phyloP scores from a whole-genome alignment of 2,113 vertebrate species.

The Pelusios castaneus region DNA sequence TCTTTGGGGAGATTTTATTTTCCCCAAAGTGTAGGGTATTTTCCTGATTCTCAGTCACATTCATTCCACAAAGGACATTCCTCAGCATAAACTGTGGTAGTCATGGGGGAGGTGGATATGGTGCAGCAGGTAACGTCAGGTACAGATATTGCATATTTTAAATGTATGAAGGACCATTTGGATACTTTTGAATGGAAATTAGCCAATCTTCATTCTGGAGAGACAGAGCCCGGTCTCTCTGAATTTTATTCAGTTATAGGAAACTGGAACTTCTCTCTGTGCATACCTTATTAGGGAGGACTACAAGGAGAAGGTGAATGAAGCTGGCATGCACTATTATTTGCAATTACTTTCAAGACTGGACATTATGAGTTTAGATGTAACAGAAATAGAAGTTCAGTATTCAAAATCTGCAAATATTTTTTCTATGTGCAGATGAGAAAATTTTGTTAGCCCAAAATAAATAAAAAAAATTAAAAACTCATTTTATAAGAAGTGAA shows the following conservation, averaged over 20 bases:
- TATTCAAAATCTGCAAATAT: constrained; percentile 40
- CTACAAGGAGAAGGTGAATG: constrained; percentile 13
- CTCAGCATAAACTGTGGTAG: constrained; percentile 17
- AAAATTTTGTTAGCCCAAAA: constrained; percentile 12
- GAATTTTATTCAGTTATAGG: constrained; percentile 25
- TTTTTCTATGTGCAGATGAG: constrained; percentile 36
- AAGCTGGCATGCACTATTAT: constrained; percentile 25
- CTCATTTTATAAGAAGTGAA: constrained; percentile 60
- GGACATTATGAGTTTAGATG: constrained; percentile 13
- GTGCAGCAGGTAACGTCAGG: constrained; percentile 41
- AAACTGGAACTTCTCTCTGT: not conserved
- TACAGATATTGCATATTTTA: constrained; percentile 40
- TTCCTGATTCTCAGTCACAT: constrained; percentile 46
- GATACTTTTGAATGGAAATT: constrained; percentile 27
- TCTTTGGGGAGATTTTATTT: constrained; percentile 44
- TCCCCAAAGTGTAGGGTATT: constrained; percentile 51
- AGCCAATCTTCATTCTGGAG: constrained; percentile 27
- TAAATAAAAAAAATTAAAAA: constrained; percentile 36
- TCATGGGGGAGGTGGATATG: not conserved
- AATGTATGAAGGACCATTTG: constrained; percentile 25
- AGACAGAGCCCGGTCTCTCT: constrained; percentile 11
- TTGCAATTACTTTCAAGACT: constrained; percentile 21
- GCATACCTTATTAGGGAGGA: not conserved
- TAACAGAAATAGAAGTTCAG: not conserved
- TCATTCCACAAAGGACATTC: constrained; percentile 41